Evolutionary conservation across 2,113 vertebrate genomes (phyloP).

Genomic region (Hyla sarda): DNA sequence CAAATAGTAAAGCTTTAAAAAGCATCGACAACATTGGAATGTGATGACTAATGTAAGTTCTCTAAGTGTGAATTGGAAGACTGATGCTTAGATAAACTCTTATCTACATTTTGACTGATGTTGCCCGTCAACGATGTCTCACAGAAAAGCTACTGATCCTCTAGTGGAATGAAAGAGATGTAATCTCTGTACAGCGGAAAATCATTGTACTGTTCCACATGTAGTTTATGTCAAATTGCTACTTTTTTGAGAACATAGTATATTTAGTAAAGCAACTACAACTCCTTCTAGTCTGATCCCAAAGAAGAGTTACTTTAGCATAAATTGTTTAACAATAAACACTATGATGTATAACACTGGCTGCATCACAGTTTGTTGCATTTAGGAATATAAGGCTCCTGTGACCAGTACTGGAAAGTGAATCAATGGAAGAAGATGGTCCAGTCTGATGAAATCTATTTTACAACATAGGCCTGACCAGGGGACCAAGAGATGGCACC

Average conservation of each 20-base stretch:
- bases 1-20: not conserved
- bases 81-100: not conserved
- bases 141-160: not conserved
- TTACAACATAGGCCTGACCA: too few relatives aligned
- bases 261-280: not conserved
- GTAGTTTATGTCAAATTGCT: not conserved
- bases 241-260: not conserved
- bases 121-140: not conserved
- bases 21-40: not conserved
- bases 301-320: too few relatives aligned
- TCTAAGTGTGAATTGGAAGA: not conserved
- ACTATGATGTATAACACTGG: too few relatives aligned
- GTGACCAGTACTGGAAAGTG: too few relatives aligned
- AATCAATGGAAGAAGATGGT: too few relatives aligned
- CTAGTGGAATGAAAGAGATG: constrained; percentile 11
- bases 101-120: constrained; percentile 8
- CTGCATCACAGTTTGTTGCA: too few relatives aligned
- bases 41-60: not conserved
- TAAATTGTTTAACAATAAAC: too few relatives aligned
- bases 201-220: not conserved
- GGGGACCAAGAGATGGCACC: too few relatives aligned
- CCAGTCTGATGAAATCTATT: too few relatives aligned
- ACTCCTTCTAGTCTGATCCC: too few relatives aligned
- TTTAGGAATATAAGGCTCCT: too few relatives aligned
- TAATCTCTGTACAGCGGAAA: not conserved